Evolutionary conservation across 2,113 vertebrate genomes (phyloP).

Genomic region (Eudyptes chrysolophus): DNA sequence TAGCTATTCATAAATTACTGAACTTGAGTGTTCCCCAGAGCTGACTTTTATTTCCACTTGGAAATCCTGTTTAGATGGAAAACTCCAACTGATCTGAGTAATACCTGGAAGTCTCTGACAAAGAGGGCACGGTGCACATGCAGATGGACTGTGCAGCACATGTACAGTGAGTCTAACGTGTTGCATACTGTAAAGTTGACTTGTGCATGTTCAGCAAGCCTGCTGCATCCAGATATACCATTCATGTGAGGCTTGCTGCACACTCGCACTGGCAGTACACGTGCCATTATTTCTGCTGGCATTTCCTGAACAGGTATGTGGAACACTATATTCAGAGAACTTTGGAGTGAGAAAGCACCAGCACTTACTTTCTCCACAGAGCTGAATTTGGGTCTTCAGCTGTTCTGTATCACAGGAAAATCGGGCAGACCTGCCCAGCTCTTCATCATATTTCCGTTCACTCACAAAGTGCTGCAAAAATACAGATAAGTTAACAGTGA

Average conservation of each 20-base stretch:
- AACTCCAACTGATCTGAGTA: background rate
- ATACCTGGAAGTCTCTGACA: background rate
- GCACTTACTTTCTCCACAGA: conserved; percentile 82
- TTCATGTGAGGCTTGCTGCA: background rate
- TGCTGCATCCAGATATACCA: background rate
- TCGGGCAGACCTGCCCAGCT: conserved; percentile 78
- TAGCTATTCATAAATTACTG: background rate
- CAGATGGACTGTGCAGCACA: background rate
- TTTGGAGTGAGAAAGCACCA: background rate
- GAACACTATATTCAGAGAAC: background rate
- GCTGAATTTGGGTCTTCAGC: conserved; percentile 77
- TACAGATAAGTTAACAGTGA: background rate
- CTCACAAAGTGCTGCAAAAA: conserved; percentile 81
- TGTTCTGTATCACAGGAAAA: conserved; percentile 80
- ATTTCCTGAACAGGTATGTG: background rate
- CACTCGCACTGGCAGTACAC: background rate
- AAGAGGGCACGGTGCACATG: background rate
- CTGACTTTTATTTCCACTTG: background rate
- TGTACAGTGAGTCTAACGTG: background rate
- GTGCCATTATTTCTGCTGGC: background rate
- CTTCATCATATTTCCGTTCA: conserved; percentile 83
- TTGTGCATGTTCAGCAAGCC: background rate
- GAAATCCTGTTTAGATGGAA: background rate
- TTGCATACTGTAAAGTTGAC: background rate
- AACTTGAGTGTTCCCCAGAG: background rate